Evolutionary conservation across 92 coral and sea anemone genomes (phyloP).

Genomic region (Plumapathes pennacea): DNA sequence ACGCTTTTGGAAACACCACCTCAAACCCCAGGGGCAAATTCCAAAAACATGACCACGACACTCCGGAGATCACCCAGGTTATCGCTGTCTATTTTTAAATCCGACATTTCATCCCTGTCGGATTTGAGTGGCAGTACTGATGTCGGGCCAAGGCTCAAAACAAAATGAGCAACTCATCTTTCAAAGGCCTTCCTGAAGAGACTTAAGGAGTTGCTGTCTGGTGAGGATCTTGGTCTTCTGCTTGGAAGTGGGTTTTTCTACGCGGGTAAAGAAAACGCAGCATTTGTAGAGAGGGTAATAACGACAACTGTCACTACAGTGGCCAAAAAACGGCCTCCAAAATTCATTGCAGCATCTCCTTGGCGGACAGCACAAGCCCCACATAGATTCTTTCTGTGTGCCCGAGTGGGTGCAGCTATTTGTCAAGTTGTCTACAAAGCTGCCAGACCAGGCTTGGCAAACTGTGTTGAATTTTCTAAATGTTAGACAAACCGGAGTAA

Average conservation of each 20-base stretch:
- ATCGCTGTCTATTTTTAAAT: no score
- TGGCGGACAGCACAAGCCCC: background rate
- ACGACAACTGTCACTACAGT: constrained; percentile 6
- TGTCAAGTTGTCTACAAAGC: constrained; percentile 12
- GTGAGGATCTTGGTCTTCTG: background rate
- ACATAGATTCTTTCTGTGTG: constrained; percentile 2
- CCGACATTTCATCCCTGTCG: no score
- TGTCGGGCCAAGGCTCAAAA: no score
- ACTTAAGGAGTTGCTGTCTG: no score
- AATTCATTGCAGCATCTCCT: constrained; percentile 6
- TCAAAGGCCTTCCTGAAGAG: no score
- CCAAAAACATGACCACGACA: no score
- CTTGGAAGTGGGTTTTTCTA: background rate
- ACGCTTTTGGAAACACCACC: no score
- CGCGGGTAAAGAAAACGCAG: constrained; percentile 1
- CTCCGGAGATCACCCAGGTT: no score
- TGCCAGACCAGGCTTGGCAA: constrained; percentile 13
- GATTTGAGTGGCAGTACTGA: no score
- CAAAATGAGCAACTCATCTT: no score
- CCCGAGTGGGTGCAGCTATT: constrained; percentile 21
- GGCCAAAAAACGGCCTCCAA: constrained; percentile 2
- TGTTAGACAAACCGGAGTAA: constrained; percentile 16
- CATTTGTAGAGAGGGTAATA: constrained; percentile 1
- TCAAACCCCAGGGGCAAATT: no score
- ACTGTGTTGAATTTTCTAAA: constrained; percentile 17